Percentiles rank a stretch among this genome's conserved stretches.
Evolutionary conservation across 2,113 vertebrate genomes (phyloP).

Genomic region (Gavia stellata): DNA sequence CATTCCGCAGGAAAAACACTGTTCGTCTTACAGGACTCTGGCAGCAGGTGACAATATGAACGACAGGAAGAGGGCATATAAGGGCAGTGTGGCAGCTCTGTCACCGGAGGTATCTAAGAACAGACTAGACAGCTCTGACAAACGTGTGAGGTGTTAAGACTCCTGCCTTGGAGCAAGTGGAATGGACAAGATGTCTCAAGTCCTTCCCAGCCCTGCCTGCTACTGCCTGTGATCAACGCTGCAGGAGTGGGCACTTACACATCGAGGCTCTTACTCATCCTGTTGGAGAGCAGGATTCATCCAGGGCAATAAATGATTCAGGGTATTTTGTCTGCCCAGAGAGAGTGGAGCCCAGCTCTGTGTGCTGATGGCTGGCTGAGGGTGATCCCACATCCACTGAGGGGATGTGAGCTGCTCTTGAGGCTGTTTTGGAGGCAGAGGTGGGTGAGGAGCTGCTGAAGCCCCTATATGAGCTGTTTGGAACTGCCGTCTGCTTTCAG

Average conservation of each 20-base stretch:
- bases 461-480: neutral
- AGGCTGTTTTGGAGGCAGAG: neutral
- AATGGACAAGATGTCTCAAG: neutral
- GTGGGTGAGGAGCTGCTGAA: neutral
- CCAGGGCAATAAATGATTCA: neutral
- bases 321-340: neutral
- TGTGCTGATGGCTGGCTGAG: neutral
- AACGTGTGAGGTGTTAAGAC: neutral
- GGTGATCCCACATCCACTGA: neutral
- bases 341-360: neutral
- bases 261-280: neutral
- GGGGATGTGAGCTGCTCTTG: neutral
- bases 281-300: accelerated
- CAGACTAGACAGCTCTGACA: neutral
- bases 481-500: neutral
- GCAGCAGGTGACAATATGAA: neutral
- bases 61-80: accelerated
- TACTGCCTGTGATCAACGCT: neutral
- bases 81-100: neutral
- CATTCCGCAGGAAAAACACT: neutral
- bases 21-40: neutral
- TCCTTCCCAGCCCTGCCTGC: neutral
- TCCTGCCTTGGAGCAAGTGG: neutral
- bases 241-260: neutral
- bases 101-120: neutral